Percentiles rank a stretch among this genome's conserved stretches.
phyloP scores from a whole-genome alignment of 2,888 invertebrate genomes.

The Mesopsocus fuscifrons region DNA sequence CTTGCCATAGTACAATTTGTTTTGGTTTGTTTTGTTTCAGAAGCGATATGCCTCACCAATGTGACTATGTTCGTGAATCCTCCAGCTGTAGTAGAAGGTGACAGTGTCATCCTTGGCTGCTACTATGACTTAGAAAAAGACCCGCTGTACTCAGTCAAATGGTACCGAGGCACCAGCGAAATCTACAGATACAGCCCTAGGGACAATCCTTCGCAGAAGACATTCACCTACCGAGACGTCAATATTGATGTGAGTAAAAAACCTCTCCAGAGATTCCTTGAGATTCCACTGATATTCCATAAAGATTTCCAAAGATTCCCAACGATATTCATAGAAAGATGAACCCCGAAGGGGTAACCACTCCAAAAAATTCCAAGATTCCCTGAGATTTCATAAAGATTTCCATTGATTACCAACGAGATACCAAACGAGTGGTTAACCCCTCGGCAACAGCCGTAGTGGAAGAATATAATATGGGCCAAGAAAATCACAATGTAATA shows the following conservation, averaged over 20 bases:
- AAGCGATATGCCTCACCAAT: slow-evolving; percentile 45
- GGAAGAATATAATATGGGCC: too few relatives aligned
- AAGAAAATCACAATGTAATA: too few relatives aligned
- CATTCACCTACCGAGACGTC: slow-evolving; percentile 54
- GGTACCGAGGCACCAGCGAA: slow-evolving; percentile 67
- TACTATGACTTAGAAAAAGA: slow-evolving; percentile 56
- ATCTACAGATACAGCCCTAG: slow-evolving; percentile 68
- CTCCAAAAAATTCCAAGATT: too few relatives aligned
- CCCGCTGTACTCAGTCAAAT: slow-evolving; percentile 66
- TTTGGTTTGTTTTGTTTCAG: slow-evolving; percentile 20
- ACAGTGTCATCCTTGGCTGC: slow-evolving; percentile 49
- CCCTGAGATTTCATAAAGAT: too few relatives aligned
- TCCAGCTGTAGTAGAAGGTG: slow-evolving; percentile 43
- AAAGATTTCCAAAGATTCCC: too few relatives aligned
- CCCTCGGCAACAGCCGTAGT: too few relatives aligned
- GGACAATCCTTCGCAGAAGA: slow-evolving; percentile 50
- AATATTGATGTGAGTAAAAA: slow-evolving; percentile 57
- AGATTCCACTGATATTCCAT: too few relatives aligned
- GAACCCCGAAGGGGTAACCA: too few relatives aligned
- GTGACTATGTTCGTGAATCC: slow-evolving; percentile 53
- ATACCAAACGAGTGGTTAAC: too few relatives aligned
- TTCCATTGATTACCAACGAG: too few relatives aligned
- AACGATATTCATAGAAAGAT: too few relatives aligned
- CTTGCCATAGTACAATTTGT: background rate
- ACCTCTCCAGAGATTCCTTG: too few relatives aligned